Base-by-base conservation (phyloP, 2,888 invertebrate genomes). In the Panorpa germanica region DNA sequence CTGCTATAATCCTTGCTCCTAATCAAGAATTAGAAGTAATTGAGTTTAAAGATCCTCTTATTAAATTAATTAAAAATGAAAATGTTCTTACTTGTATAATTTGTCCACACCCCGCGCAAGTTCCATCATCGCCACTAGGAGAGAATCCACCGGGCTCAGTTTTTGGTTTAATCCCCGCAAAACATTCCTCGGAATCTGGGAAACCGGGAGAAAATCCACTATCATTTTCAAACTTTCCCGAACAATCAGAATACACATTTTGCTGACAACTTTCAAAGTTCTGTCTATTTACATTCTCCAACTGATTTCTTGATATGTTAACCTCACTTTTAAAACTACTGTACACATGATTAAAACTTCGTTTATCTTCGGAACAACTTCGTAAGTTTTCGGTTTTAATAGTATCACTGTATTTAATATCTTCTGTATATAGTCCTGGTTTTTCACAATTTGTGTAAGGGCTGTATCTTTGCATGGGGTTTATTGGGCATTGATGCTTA, bases 81-180 rank as follows among this genome's bases (percentile, higher is more conserved):
- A n/a, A n/a, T n/a, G n/a, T n/a, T n/a, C n/a, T 33, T 39, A 55
- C 55, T 50, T 66, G 70, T 55, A 91, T 91, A 42, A 74, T 65
- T 34, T 69, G 61, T 9, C 86, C 83, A 52, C 91, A 91, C 28
- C 88, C 91, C 30, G 86, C 86, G 55, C 91, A 91, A 40, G 52
- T 52, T 31, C 53, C 53, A 33, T 62, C 54, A 16, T 70, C 65
- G 38, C 62, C 65, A 23, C 49, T 45, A 36, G 44, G 48, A 33
- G 45, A 42, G 41, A 47, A 46, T 32, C 46, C 45, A 41, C 52
- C 55, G 38, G 47, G 48, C 35, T 51, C 47, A 29, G 54, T 54
- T 32, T 54, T 54, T 29, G 55, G 53, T 41, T 54, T 55, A 40
- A 52, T 55, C 34, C 25, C 25, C 8, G 19, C 12, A 17, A 17